Base-by-base conservation (phyloP, 2,797 vertebrate species). In the Oophaga sylvatica region DNA sequence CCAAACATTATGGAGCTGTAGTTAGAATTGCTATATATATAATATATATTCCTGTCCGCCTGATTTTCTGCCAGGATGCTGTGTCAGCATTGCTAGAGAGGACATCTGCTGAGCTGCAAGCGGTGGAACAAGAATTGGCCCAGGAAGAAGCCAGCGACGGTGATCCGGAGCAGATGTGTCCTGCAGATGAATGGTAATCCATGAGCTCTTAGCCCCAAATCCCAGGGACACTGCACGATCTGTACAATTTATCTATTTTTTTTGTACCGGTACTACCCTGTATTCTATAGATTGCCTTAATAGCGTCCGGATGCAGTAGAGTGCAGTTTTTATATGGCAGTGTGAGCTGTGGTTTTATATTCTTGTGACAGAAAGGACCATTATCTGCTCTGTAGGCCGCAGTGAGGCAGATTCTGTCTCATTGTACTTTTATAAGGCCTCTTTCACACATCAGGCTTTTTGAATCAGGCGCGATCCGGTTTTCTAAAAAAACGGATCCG, bases 101-200 rank as follows among this genome's bases (percentile, higher is more conserved):
- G 87, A 96, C 96, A 48, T 96, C 96, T 78, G 95, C 95, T 12
- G 95, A 96, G 90, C 91, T 96, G 31, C 90, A 95, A 92, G 94
- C 95, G 19, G 95, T 95, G 87, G 95, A 96, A 75, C 94, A 95
- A 90, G 94, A 96, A 75, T 89, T 96, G 71, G 94, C 94, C 62
- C 94, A 94, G 82, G 95, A 95, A 0, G 93, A 92, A 65, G 90
- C 90, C 0, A 67, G 68, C 10, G 89, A 93, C 2, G 90, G 71
- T 19, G 90, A 91, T 35, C 92, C 92, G 57, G 94, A 93, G 67
- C 92, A 80, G 56, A 92, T 89, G 45, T 90, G 88, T 20, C 87
- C 91, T 62, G 92, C 93, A 6, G 92, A 94, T 90, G 93, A 95
- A 1, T 95, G 95, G 96, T 96, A 93, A 91, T 70, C 82, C 11